phyloP scores from a whole-genome alignment of 2,888 invertebrate species.

The Polydrusus pterygomalis region DNA sequence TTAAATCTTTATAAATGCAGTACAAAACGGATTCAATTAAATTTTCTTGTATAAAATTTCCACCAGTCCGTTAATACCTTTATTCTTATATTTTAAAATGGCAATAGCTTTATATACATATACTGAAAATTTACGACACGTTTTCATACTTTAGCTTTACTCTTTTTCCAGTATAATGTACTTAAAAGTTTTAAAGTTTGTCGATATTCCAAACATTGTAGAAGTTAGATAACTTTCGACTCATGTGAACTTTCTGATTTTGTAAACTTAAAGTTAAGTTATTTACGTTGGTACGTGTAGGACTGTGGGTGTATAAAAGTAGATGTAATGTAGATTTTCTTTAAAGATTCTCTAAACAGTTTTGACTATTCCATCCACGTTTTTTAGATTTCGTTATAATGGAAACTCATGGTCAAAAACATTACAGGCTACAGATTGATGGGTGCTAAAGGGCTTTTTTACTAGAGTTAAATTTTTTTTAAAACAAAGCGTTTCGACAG shows the following conservation, averaged over 20 bases:
- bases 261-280: conserved; percentile 21
- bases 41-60: not conserved
- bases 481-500: too few relatives aligned
- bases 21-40: not conserved
- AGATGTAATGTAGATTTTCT: not conserved
- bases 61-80: not conserved
- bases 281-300: conserved; percentile 1
- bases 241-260: conserved; percentile 31
- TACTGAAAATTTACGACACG: conserved; percentile 53
- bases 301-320: not conserved
- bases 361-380: too few relatives aligned
- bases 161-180: conserved; percentile 48
- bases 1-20: too few relatives aligned
- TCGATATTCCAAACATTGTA: conserved; percentile 51
- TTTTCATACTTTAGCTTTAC: conserved; percentile 50
- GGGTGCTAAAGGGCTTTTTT: too few relatives aligned
- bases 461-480: too few relatives aligned
- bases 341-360: not conserved
- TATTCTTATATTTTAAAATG: conserved; percentile 31
- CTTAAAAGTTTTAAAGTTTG: conserved; percentile 48
- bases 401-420: too few relatives aligned
- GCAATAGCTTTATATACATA: conserved; percentile 33
- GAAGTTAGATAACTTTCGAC: conserved; percentile 44
- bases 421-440: too few relatives aligned
- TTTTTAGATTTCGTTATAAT: too few relatives aligned